Evolutionary conservation across 2,797 vertebrate genomes (phyloP).

Genomic region (Amniataba percoides): DNA sequence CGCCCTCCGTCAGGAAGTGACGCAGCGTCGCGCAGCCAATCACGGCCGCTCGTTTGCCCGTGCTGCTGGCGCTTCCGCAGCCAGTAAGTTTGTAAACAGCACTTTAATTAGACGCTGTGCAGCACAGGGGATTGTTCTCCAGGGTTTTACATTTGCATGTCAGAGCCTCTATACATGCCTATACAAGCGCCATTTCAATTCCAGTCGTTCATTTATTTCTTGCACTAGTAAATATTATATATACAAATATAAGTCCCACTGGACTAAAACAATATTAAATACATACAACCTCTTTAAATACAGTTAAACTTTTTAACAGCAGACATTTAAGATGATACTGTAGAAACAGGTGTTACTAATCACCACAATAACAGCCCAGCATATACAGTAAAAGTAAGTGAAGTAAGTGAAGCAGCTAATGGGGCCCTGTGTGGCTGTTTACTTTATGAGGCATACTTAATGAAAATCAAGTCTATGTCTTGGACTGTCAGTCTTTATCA

Average conservation of each 20-base stretch:
- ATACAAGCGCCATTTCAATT: neutral
- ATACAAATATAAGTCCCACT: too few species aligned
- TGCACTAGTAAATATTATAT: too few species aligned
- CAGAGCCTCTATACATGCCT: neutral
- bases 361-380: neutral
- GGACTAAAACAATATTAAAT: neutral
- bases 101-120: neutral
- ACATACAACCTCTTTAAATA: too few species aligned
- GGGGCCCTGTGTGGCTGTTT: too few species aligned
- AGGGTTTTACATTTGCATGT: neutral
- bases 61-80: neutral
- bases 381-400: neutral
- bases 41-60: conserved; percentile 31
- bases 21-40: conserved; percentile 65
- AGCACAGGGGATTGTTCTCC: neutral
- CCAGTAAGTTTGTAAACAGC: conserved; percentile 12
- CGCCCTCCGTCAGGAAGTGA: conserved; percentile 81
- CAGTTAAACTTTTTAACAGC: too few species aligned
- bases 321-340: neutral
- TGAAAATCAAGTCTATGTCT: too few species aligned
- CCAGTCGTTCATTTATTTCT: neutral
- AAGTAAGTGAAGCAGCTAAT: neutral
- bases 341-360: neutral
- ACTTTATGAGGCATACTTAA: neutral
- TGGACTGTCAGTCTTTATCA: too few species aligned